Conservation (phyloP, 2,888 invertebrate species). For the Leptogaster cylindrica region DNA sequence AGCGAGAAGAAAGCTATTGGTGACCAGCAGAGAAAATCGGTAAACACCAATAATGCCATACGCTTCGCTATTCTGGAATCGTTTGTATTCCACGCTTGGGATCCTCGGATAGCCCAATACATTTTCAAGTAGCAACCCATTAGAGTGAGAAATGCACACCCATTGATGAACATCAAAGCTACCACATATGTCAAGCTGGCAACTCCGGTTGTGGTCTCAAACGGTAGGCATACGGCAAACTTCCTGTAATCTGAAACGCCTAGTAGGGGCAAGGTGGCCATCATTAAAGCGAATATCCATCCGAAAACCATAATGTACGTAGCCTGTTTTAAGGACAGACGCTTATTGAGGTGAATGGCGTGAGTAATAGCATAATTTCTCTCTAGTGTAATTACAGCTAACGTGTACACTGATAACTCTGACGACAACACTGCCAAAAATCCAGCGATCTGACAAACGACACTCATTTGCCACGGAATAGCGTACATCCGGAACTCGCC, state of each 20-base stretch:
- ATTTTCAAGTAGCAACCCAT: slow-evolving; percentile 97
- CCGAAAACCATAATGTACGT: slow-evolving; percentile 90
- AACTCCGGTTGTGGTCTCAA: slow-evolving; percentile 81
- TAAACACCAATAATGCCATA: slow-evolving; percentile 96
- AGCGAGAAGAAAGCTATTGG: slow-evolving; percentile 96
- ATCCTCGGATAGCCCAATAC: slow-evolving; percentile 97
- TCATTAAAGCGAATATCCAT: slow-evolving; percentile 87
- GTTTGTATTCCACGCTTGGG: slow-evolving; percentile 96
- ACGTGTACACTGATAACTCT: slow-evolving; percentile 92
- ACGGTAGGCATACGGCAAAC: slow-evolving; percentile 95
- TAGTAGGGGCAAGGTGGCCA: slow-evolving; percentile 87
- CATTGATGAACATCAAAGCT: slow-evolving; percentile 89
- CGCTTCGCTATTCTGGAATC: slow-evolving; percentile 95
- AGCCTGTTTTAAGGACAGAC: slow-evolving; percentile 88
- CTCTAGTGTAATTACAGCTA: slow-evolving; percentile 95
- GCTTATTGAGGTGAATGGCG: slow-evolving; percentile 95
- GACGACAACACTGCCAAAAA: slow-evolving; percentile 93
- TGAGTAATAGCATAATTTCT: slow-evolving; percentile 97
- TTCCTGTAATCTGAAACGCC: slow-evolving; percentile 95
- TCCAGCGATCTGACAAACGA: slow-evolving; percentile 91
- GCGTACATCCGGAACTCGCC: slow-evolving; percentile 97
- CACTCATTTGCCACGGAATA: slow-evolving; percentile 96
- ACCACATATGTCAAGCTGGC: slow-evolving; percentile 88
- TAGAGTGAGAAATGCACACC: slow-evolving; percentile 90
- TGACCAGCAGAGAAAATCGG: slow-evolving; percentile 97